phyloP scores from a whole-genome alignment of 2,113 vertebrate species.

The Tragelaphus strepsiceros region DNA sequence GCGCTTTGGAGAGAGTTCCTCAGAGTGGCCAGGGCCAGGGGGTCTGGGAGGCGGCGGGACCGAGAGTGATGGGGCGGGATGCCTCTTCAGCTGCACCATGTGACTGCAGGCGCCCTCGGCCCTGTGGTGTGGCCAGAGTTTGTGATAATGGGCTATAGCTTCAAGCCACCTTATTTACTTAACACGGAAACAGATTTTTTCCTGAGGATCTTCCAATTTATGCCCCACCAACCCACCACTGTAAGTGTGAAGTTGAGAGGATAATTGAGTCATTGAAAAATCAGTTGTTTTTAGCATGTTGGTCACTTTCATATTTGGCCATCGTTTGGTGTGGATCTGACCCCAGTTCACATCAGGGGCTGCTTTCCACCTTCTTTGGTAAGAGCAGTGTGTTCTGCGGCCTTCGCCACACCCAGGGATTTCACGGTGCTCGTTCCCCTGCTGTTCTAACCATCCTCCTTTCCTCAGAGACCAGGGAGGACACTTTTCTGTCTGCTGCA shows the following conservation, averaged over 20 bases:
- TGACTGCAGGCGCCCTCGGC: not conserved
- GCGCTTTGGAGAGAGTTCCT: rapidly evolving
- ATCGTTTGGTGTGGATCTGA: not conserved
- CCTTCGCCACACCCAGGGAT: rapidly evolving
- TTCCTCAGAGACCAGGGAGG: not conserved
- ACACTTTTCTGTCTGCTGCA: rapidly evolving
- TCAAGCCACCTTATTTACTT: not conserved
- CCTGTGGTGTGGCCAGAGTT: not conserved
- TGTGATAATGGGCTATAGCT: not conserved
- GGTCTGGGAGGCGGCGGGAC: rapidly evolving
- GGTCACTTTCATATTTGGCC: not conserved
- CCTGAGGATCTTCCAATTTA: not conserved
- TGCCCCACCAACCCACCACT: not conserved
- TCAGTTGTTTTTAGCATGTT: not conserved
- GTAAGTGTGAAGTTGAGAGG: not conserved
- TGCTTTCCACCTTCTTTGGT: no score
- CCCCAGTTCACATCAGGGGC: no score
- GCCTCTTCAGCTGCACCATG: not conserved
- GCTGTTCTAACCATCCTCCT: not conserved
- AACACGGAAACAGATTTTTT: not conserved
- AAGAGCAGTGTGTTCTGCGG: no score
- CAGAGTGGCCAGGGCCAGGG: not conserved
- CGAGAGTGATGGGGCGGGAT: rapidly evolving
- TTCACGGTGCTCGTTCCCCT: rapidly evolving
- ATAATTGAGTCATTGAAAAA: not conserved